Percentiles rank a stretch among this genome's conserved stretches.
These are phyloP conservation scores for Stomatorhinus ivindoensis DNA, from an alignment of 2,113 vertebrate species.

Conservation along the genomic window DNA sequence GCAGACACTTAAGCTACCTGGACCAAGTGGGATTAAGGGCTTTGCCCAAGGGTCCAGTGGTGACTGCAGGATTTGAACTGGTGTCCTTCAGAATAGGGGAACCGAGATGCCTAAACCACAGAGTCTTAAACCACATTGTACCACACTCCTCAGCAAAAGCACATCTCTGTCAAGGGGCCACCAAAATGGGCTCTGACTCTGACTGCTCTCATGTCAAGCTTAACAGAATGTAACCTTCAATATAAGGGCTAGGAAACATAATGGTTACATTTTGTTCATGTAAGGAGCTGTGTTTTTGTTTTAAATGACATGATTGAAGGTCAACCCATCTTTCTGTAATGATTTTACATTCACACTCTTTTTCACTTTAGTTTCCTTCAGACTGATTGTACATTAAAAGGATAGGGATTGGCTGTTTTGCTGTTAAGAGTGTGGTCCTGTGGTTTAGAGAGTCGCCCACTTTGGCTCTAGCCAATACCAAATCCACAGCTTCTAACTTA, in stretches of 20 bases:
- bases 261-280: not conserved
- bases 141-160: not conserved
- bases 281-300: not conserved
- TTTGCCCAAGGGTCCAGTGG: not conserved
- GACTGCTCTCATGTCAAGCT: not conserved
- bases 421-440: not conserved
- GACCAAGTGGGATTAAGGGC: not conserved
- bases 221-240: not conserved
- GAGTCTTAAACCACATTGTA: not conserved
- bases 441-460: not conserved
- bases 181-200: not conserved
- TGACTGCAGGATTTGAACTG: not conserved
- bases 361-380: not conserved
- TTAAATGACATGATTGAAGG: not conserved
- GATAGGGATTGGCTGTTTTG: not conserved
- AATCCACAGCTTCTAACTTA: conserved; percentile 23
- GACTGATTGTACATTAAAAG: not conserved
- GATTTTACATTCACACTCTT: not conserved
- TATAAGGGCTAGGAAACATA: not conserved
- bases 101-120: not conserved
- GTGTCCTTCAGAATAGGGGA: not conserved
- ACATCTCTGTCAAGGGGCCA: not conserved
- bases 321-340: conserved; percentile 35
- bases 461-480: conserved; percentile 13
- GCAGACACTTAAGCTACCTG: not conserved